Percentiles rank a stretch among this genome's conserved stretches.
These are phyloP conservation scores for Monochamus alternatus DNA, from an alignment of 2,888 invertebrate species.

Conservation along the genomic window DNA sequence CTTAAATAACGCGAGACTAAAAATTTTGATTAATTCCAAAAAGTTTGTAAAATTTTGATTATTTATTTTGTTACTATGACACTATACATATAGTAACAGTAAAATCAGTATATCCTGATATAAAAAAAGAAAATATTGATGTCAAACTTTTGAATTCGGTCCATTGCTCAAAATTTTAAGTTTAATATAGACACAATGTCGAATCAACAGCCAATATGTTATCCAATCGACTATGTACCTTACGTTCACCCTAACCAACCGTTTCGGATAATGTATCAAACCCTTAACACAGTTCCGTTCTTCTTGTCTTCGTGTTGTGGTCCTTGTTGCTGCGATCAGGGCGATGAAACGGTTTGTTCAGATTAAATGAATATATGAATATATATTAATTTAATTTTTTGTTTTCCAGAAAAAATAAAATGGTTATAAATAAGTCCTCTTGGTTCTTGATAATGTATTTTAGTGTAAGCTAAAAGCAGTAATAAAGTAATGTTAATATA, in stretches of 20 bases:
- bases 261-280: slow-evolving; percentile 36
- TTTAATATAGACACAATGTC: slow-evolving; percentile 24
- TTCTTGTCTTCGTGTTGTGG: slow-evolving; percentile 26
- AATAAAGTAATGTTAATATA: background rate
- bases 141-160: slow-evolving; percentile 20
- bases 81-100: background rate
- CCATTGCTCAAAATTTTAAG: slow-evolving; percentile 30
- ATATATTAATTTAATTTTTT: background rate
- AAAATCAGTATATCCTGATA: slow-evolving; percentile 8
- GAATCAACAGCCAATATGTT: slow-evolving; percentile 12
- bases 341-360: slow-evolving; percentile 25
- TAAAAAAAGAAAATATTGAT: background rate
- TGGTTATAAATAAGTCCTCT: background rate
- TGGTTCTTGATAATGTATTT: background rate
- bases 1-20: slow-evolving; percentile 9
- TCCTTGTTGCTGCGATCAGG: slow-evolving; percentile 26
- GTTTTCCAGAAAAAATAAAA: background rate
- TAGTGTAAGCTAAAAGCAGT: slow-evolving; percentile 11
- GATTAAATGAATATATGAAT: background rate
- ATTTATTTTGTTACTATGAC: slow-evolving; percentile 9
- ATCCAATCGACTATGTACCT: slow-evolving; percentile 38
- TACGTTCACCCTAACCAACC: slow-evolving; percentile 41
- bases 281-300: slow-evolving; percentile 43
- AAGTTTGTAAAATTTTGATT: slow-evolving; percentile 13
- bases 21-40: slow-evolving; percentile 26